These are phyloP conservation scores for Dorcus parallelipipedus DNA, from an alignment of 2,888 invertebrate species.

Conservation along the genomic window DNA sequence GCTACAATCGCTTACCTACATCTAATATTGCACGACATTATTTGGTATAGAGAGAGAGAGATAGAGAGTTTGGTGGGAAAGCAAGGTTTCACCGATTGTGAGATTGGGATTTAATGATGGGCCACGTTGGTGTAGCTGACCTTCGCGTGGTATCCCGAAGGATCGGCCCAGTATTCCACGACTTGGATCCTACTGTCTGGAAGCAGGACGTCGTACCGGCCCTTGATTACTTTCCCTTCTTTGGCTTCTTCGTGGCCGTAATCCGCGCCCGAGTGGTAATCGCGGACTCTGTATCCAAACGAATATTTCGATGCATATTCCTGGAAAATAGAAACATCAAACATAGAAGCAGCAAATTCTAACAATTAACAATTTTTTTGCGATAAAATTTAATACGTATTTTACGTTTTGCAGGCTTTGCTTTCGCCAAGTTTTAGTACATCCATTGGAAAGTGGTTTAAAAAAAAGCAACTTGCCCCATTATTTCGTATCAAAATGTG, in stretches of 20 bases:
- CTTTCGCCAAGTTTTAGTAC: neutral
- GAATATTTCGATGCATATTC: conserved; percentile 50
- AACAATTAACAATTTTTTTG: neutral
- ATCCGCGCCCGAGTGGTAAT: conserved; percentile 68
- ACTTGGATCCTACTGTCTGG: conserved; percentile 78
- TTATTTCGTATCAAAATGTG: no score
- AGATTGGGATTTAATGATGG: conserved; percentile 24
- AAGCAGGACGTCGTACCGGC: conserved; percentile 72
- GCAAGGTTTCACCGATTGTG: no score
- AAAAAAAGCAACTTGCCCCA: no score
- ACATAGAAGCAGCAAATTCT: neutral
- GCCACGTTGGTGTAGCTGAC: conserved; percentile 59
- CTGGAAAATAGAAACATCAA: conserved; percentile 29
- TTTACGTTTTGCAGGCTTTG: neutral
- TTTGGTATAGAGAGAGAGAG: neutral
- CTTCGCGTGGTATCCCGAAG: conserved; percentile 73
- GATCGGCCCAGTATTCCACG: conserved; percentile 74
- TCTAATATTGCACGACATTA: neutral
- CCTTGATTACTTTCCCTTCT: conserved; percentile 64
- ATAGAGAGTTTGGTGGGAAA: no score
- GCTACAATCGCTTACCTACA: neutral
- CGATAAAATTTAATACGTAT: neutral
- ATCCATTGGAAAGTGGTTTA: no score
- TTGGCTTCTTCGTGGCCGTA: conserved; percentile 74
- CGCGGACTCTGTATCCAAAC: conserved; percentile 68